Base-by-base conservation (phyloP, 2,113 vertebrate genomes). In the Dryoscopus gambensis region DNA sequence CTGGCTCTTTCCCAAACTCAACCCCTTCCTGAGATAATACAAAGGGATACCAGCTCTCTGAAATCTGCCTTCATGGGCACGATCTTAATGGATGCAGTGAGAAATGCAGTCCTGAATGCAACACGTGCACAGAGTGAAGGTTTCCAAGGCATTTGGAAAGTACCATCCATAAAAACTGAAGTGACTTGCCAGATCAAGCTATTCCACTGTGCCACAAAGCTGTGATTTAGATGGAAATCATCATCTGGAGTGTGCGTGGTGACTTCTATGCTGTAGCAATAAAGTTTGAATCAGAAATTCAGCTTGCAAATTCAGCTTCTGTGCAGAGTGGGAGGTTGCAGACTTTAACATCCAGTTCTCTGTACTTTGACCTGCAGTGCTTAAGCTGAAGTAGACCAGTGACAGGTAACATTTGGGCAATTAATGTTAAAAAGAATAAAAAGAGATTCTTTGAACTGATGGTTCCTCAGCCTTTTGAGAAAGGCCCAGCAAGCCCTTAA, bases 81-180 rank as follows among this genome's bases (percentile, higher is more conserved):
- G 0, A 69, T 56, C 65, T 68, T 64, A n/a, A 68, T 28, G 30
- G 24, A 35, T 35, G 23, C 37, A 79, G 20, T 46, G 57, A 82
- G 46, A 83, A 91, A 35, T 56, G 3, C 40, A 75, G 17, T 60
- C 44, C 52, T 1, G 1, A 89, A 81, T 60, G 79, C 24, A 73
- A 52, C 70, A 92, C 3, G 1, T 69, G 37, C 30, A 59, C 25
- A 31, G 83, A 90, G 35, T 12, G 68, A 90, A 67, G 57, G 15
- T 76, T 96, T 97, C 49, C 87, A 84, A 95, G 84, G 39, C 70
- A 79, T 86, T 80, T 92, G 67, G 90, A 91, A 95, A 94, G n/a
- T 13, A 15, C 25, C 23, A 42, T 62, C 90, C 53, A 56, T 40
- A 27, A 90, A 97, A 81, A 50, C 39, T 73, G n/a, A 97, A 70